These are phyloP conservation scores for Caradrina kadenii DNA, from an alignment of 2,888 invertebrate species.

Conservation along the genomic window DNA sequence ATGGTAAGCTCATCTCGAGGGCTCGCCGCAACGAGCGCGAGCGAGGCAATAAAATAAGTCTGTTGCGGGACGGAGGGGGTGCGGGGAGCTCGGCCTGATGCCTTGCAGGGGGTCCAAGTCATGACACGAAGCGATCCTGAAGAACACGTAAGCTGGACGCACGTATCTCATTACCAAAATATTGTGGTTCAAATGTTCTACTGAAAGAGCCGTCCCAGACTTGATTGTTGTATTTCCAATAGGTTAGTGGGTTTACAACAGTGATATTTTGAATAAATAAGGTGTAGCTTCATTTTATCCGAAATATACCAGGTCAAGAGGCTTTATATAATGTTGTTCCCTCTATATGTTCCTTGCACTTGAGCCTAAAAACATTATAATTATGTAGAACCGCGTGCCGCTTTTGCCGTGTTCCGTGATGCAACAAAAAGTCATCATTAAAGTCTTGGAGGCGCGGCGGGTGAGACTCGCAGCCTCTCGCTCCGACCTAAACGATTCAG, in stretches of 20 bases:
- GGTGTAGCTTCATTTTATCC: neutral
- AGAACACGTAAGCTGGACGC: neutral
- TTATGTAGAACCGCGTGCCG: slow-evolving; percentile 63
- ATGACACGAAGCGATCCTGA: slow-evolving; percentile 68
- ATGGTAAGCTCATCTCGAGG: slow-evolving; percentile 86
- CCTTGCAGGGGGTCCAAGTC: slow-evolving; percentile 53
- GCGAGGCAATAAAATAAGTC: slow-evolving; percentile 85
- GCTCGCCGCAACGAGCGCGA: slow-evolving; percentile 79
- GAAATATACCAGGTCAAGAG: neutral
- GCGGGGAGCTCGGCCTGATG: slow-evolving; percentile 64
- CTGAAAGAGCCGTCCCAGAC: neutral
- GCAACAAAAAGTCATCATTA: slow-evolving; percentile 89
- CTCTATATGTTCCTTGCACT: neutral
- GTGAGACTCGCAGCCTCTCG: slow-evolving; percentile 81
- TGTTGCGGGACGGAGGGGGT: slow-evolving; percentile 66
- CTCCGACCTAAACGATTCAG: slow-evolving; percentile 84
- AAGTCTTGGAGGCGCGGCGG: slow-evolving; percentile 87
- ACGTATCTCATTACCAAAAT: neutral
- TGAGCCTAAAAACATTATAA: neutral
- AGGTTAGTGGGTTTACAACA: neutral
- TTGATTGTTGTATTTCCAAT: neutral
- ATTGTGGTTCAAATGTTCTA: neutral
- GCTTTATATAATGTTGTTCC: neutral
- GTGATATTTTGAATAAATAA: neutral
- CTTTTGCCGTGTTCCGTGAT: slow-evolving; percentile 70